Base-by-base conservation (phyloP, 2,888 invertebrate species). In the Mythimna vitellina region DNA sequence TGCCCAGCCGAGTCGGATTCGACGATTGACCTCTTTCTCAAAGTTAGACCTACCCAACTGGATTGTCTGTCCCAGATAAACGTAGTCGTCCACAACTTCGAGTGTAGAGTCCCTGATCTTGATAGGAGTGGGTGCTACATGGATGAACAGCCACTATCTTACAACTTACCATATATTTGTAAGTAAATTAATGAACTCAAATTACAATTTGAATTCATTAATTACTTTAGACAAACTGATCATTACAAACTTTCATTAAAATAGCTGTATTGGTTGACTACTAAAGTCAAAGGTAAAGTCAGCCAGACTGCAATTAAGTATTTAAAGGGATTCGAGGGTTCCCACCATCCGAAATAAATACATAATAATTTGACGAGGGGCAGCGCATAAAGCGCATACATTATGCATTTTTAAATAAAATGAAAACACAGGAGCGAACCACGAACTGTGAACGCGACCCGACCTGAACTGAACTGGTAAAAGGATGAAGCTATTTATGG, bases 311-410 rank as follows among this genome's bases (percentile, higher is more conserved):
- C 38, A 60, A 53, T 54, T 46, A 46, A 72, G 10, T 9, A 20
- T 72, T 22, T 38, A 77, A 25, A 51, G 25, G 10, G 5, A 12
- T 14, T 46, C 22, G 9, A 38, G 7, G 22, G 46, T 0, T 22
- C n/a, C 29, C 22, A 3, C 38, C 32, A 22, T 32, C 1, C n/a
- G 20, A 46, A 61, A 38, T 57, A 62, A 12, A 54, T 68, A 29
- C 29, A 53, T 78, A 62, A 66, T 63, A 46, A 56, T 66, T 62
- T 42, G 22, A 61, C 35, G 29, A 63, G 29, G 35, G 38, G 20
- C 22, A 12, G n/a, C 49, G 20, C 49, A 51, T 20, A n/a, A 79
- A 46, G 42, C 12, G 32, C 20, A 46, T 46, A 17, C 53, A 46
- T n/a, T 22, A 51, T 78, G 38, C 42, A 51, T 46, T 35, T 51